Conservation (phyloP, 1,140 invertebrate species). For the Lanistes nyassanus region DNA sequence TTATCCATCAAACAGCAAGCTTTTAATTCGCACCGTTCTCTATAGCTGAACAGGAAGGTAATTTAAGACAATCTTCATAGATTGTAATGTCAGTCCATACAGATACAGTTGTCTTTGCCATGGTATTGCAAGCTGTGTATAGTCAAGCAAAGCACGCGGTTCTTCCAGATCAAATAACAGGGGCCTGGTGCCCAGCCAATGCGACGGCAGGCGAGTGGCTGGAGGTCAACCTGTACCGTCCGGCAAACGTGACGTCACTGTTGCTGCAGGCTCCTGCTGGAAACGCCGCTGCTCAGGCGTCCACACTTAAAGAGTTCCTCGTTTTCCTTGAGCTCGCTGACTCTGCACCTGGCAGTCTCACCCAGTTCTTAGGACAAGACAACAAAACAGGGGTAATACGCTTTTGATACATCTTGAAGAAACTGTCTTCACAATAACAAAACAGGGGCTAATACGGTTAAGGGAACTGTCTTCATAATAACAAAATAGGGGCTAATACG, state of each 20-base stretch:
- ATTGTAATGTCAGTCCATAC: not conserved
- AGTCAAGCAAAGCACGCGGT: not conserved
- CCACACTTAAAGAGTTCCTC: slow-evolving; percentile 24
- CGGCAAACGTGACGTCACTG: slow-evolving; percentile 25
- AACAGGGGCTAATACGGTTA: too few species aligned
- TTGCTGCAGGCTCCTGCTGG: slow-evolving; percentile 28
- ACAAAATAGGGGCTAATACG: not conserved
- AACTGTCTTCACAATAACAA: too few species aligned
- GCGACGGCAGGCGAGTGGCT: slow-evolving; percentile 30
- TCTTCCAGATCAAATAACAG: slow-evolving; percentile 22
- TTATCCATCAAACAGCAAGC: not conserved
- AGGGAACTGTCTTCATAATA: too few species aligned
- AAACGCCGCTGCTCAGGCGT: not conserved
- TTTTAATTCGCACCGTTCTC: not conserved
- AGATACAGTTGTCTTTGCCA: not conserved
- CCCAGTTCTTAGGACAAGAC: not conserved
- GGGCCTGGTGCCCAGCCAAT: slow-evolving; percentile 36
- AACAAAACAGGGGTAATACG: not conserved
- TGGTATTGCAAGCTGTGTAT: not conserved
- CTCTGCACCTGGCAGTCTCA: slow-evolving; percentile 20
- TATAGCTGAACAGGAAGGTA: not conserved
- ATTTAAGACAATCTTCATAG: too few species aligned
- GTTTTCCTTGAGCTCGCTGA: slow-evolving; percentile 27
- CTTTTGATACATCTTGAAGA: too few species aligned
- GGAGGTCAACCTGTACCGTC: slow-evolving; percentile 33